Percentiles rank a stretch among this genome's conserved stretches.
Evolutionary conservation across 2,113 vertebrate species (phyloP).

Genomic region (Grammomys dolichurus): DNA sequence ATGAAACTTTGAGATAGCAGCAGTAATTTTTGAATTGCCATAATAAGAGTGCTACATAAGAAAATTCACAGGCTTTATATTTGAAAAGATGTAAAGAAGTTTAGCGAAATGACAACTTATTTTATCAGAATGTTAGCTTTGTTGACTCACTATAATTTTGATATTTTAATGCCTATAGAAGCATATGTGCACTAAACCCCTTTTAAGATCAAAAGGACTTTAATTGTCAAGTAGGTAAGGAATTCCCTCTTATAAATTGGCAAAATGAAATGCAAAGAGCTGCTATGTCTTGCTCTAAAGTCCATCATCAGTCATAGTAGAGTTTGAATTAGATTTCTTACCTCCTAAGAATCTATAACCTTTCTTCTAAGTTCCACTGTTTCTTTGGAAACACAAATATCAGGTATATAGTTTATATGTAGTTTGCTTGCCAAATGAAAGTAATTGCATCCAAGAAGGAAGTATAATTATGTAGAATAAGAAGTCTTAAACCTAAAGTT

Average conservation of each 20-base stretch:
- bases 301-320: neutral
- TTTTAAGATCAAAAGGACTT: neutral
- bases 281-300: neutral
- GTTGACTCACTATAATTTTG: constrained; percentile 1
- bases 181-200: neutral
- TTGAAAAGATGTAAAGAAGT: constrained; percentile 5
- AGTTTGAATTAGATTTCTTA: neutral
- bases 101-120: neutral
- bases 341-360: neutral
- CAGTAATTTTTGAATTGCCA: neutral
- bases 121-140: constrained; percentile 15
- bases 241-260: neutral
- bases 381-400: neutral
- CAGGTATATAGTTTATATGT: neutral
- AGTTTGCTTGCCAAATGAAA: constrained; percentile 4
- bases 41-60: neutral
- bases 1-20: neutral
- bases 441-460: neutral
- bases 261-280: neutral
- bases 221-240: neutral
- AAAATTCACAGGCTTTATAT: neutral
- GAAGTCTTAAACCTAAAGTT: neutral
- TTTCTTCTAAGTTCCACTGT: neutral
- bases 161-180: neutral
- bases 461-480: constrained; percentile 13